Conservation (phyloP, 1,140 invertebrate genomes). For the Adelges cooleyi region DNA sequence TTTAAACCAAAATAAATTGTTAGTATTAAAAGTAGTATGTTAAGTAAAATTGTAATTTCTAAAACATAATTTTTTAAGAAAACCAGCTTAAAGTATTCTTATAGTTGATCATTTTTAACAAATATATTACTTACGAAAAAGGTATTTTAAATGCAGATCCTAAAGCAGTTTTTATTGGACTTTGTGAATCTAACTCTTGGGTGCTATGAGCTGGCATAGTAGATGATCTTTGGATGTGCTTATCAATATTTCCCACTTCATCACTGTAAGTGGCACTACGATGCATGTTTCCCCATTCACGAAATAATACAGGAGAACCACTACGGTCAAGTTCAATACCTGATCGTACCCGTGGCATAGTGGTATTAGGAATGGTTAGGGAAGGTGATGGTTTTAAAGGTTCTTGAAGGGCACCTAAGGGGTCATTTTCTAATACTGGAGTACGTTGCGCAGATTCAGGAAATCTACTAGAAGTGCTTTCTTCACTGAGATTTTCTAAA, state of each 20-base stretch:
- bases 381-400: conserved; percentile 35
- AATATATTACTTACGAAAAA: conserved; percentile 56
- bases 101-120: neutral
- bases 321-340: conserved; percentile 34
- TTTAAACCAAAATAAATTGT: too few relatives aligned
- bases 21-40: too few relatives aligned
- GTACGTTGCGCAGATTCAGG: conserved; percentile 42
- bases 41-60: too few relatives aligned
- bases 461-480: conserved; percentile 8
- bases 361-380: neutral
- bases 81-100: conserved; percentile 29
- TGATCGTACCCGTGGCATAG: conserved; percentile 30
- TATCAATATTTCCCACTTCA: conserved; percentile 32
- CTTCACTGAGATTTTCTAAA: conserved; percentile 20
- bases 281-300: conserved; percentile 9
- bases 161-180: conserved; percentile 60
- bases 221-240: conserved; percentile 59
- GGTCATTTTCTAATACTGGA: conserved; percentile 80
- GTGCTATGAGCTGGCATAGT: conserved; percentile 55
- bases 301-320: conserved; percentile 33
- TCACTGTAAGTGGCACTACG: conserved; percentile 10
- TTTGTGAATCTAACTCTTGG: conserved; percentile 37
- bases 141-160: conserved; percentile 65
- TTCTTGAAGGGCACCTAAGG: conserved; percentile 60
- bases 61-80: conserved; percentile 35